Conservation (phyloP, 1,140 invertebrate species). For the Cephus cinctus region DNA sequence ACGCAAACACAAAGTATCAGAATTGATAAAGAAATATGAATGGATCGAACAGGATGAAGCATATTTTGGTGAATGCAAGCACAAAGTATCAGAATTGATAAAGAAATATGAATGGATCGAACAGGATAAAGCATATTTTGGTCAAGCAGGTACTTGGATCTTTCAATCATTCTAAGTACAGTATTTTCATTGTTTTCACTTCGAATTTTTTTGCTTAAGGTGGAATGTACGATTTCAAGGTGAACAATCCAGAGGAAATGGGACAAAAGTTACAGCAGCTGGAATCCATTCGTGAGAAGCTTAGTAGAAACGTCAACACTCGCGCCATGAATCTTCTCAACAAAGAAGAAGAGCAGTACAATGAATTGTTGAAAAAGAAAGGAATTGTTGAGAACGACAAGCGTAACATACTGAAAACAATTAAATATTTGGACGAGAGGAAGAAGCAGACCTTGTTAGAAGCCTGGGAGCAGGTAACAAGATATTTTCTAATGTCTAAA, state of each 20-base stretch:
- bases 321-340: slow-evolving; percentile 83
- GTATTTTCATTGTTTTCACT: slow-evolving; percentile 19
- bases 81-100: slow-evolving; percentile 52
- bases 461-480: slow-evolving; percentile 74
- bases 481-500: slow-evolving; percentile 12
- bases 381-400: slow-evolving; percentile 85
- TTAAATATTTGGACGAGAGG: slow-evolving; percentile 85
- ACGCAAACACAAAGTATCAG: slow-evolving; percentile 48
- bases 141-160: slow-evolving; percentile 60
- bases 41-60: slow-evolving; percentile 82
- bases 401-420: slow-evolving; percentile 77
- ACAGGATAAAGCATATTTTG: slow-evolving; percentile 78
- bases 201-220: slow-evolving; percentile 24
- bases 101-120: slow-evolving; percentile 75
- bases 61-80: slow-evolving; percentile 66
- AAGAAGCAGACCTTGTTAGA: slow-evolving; percentile 78
- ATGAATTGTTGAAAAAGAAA: slow-evolving; percentile 78
- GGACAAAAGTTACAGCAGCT: slow-evolving; percentile 63
- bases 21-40: slow-evolving; percentile 60
- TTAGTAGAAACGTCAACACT: slow-evolving; percentile 80
- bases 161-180: slow-evolving; percentile 17
- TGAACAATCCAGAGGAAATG: slow-evolving; percentile 49
- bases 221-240: slow-evolving; percentile 49
- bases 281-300: slow-evolving; percentile 67
- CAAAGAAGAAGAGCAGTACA: slow-evolving; percentile 83